Evolutionary conservation across 2,888 invertebrate genomes (phyloP).

Genomic region (Eupithecia subfuscata): DNA sequence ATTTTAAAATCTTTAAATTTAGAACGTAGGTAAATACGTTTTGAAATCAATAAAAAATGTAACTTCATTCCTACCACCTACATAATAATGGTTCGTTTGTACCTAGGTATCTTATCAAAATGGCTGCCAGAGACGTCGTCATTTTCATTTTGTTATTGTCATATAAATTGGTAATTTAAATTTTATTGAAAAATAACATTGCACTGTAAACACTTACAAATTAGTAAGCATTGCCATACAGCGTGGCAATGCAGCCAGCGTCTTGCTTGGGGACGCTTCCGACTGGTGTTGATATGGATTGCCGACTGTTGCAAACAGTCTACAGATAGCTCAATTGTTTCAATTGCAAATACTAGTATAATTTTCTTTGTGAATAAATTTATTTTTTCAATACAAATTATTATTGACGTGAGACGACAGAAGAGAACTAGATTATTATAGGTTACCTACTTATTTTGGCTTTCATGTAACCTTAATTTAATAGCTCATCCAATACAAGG

Average conservation of each 20-base stretch:
- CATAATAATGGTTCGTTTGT: neutral
- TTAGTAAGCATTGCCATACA: too few species aligned
- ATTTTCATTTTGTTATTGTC: neutral
- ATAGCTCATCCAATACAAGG: neutral
- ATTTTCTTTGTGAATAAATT: too few species aligned
- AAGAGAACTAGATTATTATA: neutral
- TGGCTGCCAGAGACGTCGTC: neutral
- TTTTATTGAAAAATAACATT: neutral
- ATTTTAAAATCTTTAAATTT: neutral
- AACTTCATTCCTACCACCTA: neutral
- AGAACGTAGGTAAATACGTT: neutral
- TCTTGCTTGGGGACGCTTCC: too few species aligned
- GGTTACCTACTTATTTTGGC: neutral
- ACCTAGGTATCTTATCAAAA: neutral
- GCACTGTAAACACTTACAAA: neutral
- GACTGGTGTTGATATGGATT: too few species aligned
- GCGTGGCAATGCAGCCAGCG: too few species aligned
- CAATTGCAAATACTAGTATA: too few species aligned
- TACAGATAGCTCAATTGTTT: too few species aligned
- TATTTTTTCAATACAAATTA: neutral
- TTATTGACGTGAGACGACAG: neutral
- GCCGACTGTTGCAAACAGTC: too few species aligned
- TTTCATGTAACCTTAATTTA: neutral
- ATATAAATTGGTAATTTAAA: neutral
- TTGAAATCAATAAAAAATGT: neutral